These are phyloP conservation scores for Porites rus DNA, from an alignment of 92 coral and sea anemone genomes.

Conservation along the genomic window DNA sequence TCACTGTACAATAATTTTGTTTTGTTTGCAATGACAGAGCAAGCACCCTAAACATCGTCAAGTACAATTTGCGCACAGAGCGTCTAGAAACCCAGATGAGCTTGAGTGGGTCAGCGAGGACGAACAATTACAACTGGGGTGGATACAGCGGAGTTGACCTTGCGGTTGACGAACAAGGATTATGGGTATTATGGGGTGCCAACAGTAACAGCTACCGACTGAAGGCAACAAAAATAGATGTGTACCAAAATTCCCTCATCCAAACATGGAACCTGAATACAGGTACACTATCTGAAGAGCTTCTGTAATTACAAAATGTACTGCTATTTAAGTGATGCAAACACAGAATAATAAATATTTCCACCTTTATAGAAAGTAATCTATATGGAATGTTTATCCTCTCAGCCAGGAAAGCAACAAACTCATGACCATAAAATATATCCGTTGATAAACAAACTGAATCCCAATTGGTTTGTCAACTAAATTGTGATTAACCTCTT, in stretches of 20 bases:
- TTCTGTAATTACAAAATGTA: too few species aligned
- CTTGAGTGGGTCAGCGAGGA: not conserved
- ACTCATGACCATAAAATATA: too few species aligned
- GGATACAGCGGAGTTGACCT: constrained; percentile 51
- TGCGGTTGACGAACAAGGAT: constrained; percentile 58
- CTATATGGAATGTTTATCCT: too few species aligned
- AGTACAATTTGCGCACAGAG: constrained; percentile 27
- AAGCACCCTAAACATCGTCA: not conserved
- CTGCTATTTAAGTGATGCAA: too few species aligned
- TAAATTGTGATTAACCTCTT: too few species aligned
- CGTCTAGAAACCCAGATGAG: not conserved
- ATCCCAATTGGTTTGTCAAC: too few species aligned
- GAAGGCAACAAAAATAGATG: constrained; percentile 37
- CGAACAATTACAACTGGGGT: constrained; percentile 16
- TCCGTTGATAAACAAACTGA: too few species aligned
- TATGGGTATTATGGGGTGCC: constrained; percentile 49
- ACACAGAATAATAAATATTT: too few species aligned
- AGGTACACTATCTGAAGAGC: not conserved
- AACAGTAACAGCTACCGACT: not conserved
- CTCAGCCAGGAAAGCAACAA: too few species aligned
- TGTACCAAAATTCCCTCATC: not conserved
- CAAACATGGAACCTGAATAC: not conserved
- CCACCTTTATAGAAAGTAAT: too few species aligned
- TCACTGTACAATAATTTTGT: too few species aligned
- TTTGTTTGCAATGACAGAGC: not conserved